Percentiles rank a stretch among this genome's conserved stretches.
These are phyloP conservation scores for Smithornis capensis DNA, from an alignment of 2,113 vertebrate species.

Conservation along the genomic window DNA sequence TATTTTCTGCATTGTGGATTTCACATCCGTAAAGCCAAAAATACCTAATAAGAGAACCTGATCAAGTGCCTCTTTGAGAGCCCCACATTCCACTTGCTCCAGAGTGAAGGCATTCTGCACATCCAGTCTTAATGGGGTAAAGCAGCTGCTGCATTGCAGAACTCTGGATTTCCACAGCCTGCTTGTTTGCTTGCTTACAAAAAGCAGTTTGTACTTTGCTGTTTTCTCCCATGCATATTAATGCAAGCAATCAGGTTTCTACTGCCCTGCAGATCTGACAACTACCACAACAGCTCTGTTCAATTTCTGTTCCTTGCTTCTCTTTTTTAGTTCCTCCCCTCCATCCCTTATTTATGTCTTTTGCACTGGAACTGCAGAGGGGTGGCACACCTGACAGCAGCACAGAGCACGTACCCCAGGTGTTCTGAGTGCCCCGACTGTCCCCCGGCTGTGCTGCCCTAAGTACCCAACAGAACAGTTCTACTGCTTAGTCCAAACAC, in stretches of 20 bases:
- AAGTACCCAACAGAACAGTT: neutral
- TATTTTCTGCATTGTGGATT: neutral
- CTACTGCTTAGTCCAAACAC: neutral
- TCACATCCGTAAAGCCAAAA: neutral
- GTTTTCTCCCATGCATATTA: neutral
- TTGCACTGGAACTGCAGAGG: neutral
- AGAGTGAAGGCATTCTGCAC: neutral
- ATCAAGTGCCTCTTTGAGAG: neutral
- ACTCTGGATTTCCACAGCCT: neutral
- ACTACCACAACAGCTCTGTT: neutral
- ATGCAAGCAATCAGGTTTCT: neutral
- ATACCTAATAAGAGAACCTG: neutral
- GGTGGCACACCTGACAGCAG: neutral
- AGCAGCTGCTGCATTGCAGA: neutral
- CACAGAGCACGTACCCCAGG: fast-evolving
- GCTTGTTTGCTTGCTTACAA: neutral
- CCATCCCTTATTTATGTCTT: neutral
- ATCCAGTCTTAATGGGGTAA: neutral
- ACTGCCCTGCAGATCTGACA: neutral
- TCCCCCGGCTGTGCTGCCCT: neutral
- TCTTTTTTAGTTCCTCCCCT: neutral
- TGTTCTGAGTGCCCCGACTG: fast-evolving
- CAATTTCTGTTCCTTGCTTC: neutral
- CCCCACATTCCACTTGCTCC: neutral
- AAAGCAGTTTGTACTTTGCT: neutral